phyloP scores from a whole-genome alignment of 2,797 vertebrate species.

The Ibycter americanus region DNA sequence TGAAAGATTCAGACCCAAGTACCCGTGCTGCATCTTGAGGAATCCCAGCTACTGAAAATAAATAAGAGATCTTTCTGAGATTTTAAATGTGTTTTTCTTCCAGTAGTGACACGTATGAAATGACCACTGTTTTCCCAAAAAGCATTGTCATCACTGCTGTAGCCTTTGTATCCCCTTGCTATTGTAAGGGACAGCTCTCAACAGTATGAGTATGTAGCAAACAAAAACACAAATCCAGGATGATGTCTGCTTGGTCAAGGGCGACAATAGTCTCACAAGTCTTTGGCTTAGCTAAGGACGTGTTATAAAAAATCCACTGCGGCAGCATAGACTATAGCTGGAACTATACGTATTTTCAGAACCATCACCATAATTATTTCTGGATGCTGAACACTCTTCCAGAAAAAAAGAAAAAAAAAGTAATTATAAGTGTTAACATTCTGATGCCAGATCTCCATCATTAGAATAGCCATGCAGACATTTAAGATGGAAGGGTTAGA shows the following conservation, averaged over 20 bases:
- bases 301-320: not conserved
- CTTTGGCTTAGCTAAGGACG: not conserved
- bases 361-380: not conserved
- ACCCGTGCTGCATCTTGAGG: not conserved
- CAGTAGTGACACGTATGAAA: not conserved
- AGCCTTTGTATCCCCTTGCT: not conserved
- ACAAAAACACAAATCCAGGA: not conserved
- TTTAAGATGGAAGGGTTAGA: not conserved
- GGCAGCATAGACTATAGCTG: not conserved
- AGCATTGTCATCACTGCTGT: not conserved
- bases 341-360: slow-evolving; percentile 10
- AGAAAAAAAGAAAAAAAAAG: not conserved
- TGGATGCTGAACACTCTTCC: not conserved
- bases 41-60: not conserved
- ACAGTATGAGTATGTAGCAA: not conserved
- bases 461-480: not conserved
- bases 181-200: not conserved
- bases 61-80: not conserved
- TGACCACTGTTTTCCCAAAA: not conserved
- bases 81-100: not conserved
- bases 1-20: not conserved
- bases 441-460: not conserved
- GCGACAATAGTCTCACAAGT: not conserved
- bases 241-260: not conserved
- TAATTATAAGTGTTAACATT: not conserved